A percentile compares a stretch with the other conserved stretches of the same genome.
phyloP scores from a whole-genome alignment of 2,888 invertebrate genomes.

The Hermodice carunculata region DNA sequence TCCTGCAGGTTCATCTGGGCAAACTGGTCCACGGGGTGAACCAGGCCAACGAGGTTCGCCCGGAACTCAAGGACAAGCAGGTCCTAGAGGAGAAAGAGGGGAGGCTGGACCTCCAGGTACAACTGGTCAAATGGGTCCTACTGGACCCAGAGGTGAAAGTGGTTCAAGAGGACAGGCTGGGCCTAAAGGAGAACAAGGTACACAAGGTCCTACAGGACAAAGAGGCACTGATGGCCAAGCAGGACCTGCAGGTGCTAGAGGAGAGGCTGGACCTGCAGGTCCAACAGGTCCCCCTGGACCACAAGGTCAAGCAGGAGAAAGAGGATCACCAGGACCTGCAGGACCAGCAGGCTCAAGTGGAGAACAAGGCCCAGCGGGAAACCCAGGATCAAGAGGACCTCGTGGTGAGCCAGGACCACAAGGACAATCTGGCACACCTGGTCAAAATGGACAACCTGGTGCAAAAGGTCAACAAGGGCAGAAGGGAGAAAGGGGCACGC shows the following conservation, averaged over 20 bases:
- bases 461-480: conserved; percentile 67
- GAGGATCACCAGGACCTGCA: conserved; percentile 9
- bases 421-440: neutral
- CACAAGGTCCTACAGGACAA: conserved; percentile 7
- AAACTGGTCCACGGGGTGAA: conserved; percentile 17
- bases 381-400: conserved; percentile 10
- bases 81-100: neutral
- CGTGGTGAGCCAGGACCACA: conserved; percentile 1
- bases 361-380: conserved; percentile 8
- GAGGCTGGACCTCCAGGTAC: neutral
- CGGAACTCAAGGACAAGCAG: conserved; percentile 21
- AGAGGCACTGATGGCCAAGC: conserved; percentile 12
- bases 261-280: conserved; percentile 3
- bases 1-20: conserved; percentile 17
- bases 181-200: neutral
- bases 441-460: neutral
- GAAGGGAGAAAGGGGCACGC: conserved; percentile 28
- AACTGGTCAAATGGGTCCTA: conserved; percentile 1
- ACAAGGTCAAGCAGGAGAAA: neutral
- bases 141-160: neutral
- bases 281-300: neutral
- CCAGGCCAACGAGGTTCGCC: conserved; percentile 12
- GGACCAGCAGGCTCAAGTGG: conserved; percentile 16
- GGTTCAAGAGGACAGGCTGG: too few relatives aligned
- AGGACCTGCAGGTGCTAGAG: neutral